These are phyloP conservation scores for Hybos culiciformis DNA, from an alignment of 2,888 invertebrate genomes.

Conservation along the genomic window DNA sequence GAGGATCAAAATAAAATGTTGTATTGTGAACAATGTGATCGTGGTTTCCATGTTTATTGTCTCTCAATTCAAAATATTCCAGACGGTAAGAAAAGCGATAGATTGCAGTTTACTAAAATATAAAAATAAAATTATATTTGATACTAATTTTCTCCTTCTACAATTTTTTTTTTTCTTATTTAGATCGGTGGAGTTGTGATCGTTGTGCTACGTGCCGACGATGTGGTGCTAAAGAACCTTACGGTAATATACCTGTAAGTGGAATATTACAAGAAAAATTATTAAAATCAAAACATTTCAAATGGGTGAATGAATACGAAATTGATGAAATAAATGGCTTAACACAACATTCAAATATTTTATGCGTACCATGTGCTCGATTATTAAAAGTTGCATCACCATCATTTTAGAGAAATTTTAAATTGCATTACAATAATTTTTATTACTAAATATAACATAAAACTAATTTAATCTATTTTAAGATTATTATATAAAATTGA, in stretches of 20 bases:
- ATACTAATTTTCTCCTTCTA: not conserved
- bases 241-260: conserved; percentile 27
- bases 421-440: too few relatives aligned
- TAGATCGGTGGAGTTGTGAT: conserved; percentile 75
- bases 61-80: conserved; percentile 69
- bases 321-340: conserved; percentile 32
- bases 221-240: conserved; percentile 43
- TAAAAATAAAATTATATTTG: not conserved
- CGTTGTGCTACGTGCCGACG: conserved; percentile 59
- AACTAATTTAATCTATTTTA: too few relatives aligned
- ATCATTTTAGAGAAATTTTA: too few relatives aligned
- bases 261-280: conserved; percentile 16
- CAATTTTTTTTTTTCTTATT: conserved; percentile 5
- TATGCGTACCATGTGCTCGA: conserved; percentile 42
- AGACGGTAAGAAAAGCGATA: conserved; percentile 41
- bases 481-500: too few relatives aligned
- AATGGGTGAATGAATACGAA: conserved; percentile 33
- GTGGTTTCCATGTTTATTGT: conserved; percentile 88
- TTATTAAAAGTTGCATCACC: too few relatives aligned
- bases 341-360: conserved; percentile 37
- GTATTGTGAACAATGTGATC: conserved; percentile 87
- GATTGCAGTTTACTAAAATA: not conserved
- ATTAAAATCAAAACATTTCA: conserved; percentile 25
- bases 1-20: conserved; percentile 84
- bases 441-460: too few relatives aligned